A percentile compares a stretch with the other conserved stretches of the same genome.
Evolutionary conservation across 2,113 vertebrate genomes (phyloP).

Genomic region (Stercorarius parasiticus): DNA sequence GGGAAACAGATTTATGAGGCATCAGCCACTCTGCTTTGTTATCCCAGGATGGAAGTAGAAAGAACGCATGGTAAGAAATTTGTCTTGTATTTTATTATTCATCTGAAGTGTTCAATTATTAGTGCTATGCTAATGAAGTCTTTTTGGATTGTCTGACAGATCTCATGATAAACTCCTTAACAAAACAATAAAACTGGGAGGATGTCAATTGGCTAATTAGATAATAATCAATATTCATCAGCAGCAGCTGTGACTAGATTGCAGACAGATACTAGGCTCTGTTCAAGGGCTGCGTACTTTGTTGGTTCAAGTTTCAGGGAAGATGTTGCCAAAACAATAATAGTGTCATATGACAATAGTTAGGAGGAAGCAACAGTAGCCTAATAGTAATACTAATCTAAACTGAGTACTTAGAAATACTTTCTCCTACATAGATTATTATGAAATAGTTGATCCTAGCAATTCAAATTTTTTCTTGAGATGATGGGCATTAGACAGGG

Average conservation of each 20-base stretch:
- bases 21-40: not conserved
- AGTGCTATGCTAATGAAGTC: not conserved
- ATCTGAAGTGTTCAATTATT: not conserved
- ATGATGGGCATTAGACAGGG: not conserved
- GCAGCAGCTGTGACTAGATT: not conserved
- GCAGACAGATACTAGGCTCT: not conserved
- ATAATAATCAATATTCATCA: not conserved
- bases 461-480: not conserved
- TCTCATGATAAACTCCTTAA: not conserved
- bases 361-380: not conserved
- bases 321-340: not conserved
- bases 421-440: not conserved
- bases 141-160: not conserved
- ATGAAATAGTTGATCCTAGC: not conserved
- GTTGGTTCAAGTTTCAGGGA: not conserved
- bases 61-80: not conserved
- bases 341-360: not conserved
- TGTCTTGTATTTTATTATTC: conserved; percentile 2
- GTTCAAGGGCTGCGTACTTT: not conserved
- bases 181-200: not conserved
- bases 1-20: not conserved
- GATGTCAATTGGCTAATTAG: not conserved
- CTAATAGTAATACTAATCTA: not conserved
- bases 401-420: not conserved
- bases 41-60: not conserved